Percentiles rank a stretch among this genome's conserved stretches.
Conservation (phyloP, 2,888 invertebrate genomes). For the Agrotis ipsilon region DNA sequence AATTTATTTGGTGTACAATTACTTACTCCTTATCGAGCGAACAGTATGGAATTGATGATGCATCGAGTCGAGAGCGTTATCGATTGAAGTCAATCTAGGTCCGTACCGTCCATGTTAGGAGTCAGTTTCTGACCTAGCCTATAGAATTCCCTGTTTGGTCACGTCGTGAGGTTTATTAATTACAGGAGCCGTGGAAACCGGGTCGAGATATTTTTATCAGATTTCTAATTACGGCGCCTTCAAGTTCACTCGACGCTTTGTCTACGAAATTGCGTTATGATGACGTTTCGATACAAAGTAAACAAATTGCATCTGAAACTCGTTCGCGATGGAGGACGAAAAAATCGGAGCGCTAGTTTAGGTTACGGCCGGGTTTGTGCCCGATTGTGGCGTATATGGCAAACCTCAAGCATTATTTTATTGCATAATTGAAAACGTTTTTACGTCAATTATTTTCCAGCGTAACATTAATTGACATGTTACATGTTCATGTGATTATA, state of each 20-base stretch:
- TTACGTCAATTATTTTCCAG: conserved; percentile 86
- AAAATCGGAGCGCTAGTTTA: conserved; percentile 75
- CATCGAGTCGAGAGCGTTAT: conserved; percentile 70
- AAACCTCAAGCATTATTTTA: conserved; percentile 79
- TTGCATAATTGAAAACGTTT: conserved; percentile 81
- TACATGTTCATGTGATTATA: conserved; percentile 80
- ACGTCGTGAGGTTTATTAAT: conserved; percentile 79
- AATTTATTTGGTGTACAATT: conserved; percentile 67
- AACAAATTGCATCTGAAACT: conserved; percentile 71
- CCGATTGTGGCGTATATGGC: conserved; percentile 77
- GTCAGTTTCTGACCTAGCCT: conserved; percentile 75
- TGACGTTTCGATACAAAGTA: conserved; percentile 74
- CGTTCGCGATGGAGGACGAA: conserved; percentile 66
- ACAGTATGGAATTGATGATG: conserved; percentile 68
- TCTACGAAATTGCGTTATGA: conserved; percentile 68
- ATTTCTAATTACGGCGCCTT: conserved; percentile 74
- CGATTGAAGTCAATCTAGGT: conserved; percentile 75
- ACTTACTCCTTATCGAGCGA: conserved; percentile 65
- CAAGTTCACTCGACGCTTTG: conserved; percentile 68
- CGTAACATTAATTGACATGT: conserved; percentile 85
- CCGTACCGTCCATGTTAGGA: conserved; percentile 76
- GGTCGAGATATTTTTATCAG: conserved; percentile 77
- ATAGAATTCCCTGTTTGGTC: conserved; percentile 81
- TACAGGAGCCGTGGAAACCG: conserved; percentile 78
- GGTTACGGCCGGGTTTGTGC: conserved; percentile 69